Percentiles rank a stretch among this genome's conserved stretches.
Evolutionary conservation across 1,140 invertebrate genomes (phyloP).

Genomic region (Habropoda laboriosa): DNA sequence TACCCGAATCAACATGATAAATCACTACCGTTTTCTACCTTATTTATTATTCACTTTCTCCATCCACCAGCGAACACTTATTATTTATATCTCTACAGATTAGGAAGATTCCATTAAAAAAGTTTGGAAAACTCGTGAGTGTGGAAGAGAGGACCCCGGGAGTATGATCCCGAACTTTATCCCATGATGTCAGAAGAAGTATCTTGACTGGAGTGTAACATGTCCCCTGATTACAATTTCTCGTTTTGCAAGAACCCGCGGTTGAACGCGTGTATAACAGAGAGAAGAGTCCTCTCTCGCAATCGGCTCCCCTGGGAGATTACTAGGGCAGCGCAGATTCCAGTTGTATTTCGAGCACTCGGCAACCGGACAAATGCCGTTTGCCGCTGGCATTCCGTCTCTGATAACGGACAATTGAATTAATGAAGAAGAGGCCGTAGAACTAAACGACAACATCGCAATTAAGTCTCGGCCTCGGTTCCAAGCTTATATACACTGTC

Average conservation of each 20-base stretch:
- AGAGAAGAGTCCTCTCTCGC: background rate
- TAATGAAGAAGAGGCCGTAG: constrained; percentile 73
- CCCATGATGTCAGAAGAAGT: background rate
- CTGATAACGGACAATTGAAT: constrained; percentile 72
- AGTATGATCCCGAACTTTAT: background rate
- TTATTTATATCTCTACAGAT: background rate
- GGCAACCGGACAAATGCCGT: constrained; percentile 59
- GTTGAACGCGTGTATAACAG: background rate
- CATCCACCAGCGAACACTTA: too few species aligned
- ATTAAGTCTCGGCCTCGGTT: constrained; percentile 64
- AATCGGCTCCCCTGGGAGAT: background rate
- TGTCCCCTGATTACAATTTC: background rate
- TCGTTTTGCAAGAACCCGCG: constrained; percentile 25
- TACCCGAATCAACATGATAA: too few species aligned
- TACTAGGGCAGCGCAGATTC: constrained; percentile 13
- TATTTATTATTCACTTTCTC: too few species aligned
- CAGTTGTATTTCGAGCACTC: constrained; percentile 30
- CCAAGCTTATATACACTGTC: constrained; percentile 23
- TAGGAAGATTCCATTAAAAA: background rate
- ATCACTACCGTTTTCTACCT: too few species aligned
- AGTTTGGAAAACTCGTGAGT: background rate
- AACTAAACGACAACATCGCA: constrained; percentile 61
- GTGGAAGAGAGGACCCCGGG: background rate
- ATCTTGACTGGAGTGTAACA: background rate
- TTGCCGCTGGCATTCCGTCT: constrained; percentile 52